Evolutionary conservation across 2,797 vertebrate species (phyloP).

Genomic region (Phrynocephalus guinanensis): DNA sequence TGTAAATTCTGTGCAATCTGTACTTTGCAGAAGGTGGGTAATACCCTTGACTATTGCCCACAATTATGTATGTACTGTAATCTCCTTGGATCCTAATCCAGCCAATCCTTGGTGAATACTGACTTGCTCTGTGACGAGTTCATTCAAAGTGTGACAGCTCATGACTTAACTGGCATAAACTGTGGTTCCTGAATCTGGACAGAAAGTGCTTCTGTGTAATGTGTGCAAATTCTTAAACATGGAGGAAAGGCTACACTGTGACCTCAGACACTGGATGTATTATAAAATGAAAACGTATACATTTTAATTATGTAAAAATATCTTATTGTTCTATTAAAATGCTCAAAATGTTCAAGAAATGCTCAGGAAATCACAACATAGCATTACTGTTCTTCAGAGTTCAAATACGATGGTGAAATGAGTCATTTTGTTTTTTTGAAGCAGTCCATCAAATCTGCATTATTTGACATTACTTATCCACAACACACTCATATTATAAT

Average conservation of each 20-base stretch:
- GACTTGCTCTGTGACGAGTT: slow-evolving; percentile 31
- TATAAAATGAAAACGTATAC: slow-evolving; percentile 25
- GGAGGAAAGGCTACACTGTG: slow-evolving; percentile 14
- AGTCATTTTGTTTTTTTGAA: slow-evolving; percentile 23
- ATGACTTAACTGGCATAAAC: slow-evolving; percentile 18
- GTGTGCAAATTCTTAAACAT: slow-evolving; percentile 56
- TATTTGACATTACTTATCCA: slow-evolving; percentile 10
- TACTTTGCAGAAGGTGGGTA: slow-evolving; percentile 66
- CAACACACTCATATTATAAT: slow-evolving; percentile 29
- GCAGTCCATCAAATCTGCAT: neutral
- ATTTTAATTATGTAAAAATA: slow-evolving; percentile 36
- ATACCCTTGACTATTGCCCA: slow-evolving; percentile 41
- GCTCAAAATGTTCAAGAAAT: neutral
- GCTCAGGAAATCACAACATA: neutral
- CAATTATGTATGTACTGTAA: slow-evolving; percentile 39
- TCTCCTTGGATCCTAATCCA: slow-evolving; percentile 39
- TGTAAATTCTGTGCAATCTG: slow-evolving; percentile 70
- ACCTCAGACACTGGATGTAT: slow-evolving; percentile 13
- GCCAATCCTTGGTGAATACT: slow-evolving; percentile 36
- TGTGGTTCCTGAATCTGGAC: slow-evolving; percentile 42
- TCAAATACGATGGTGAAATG: neutral
- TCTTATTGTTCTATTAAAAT: neutral
- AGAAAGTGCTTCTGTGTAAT: slow-evolving; percentile 35
- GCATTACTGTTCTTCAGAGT: neutral
- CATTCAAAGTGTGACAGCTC: slow-evolving; percentile 30